Percentiles rank a stretch among this genome's conserved stretches.
Conservation (phyloP, 2,888 invertebrate genomes). For the Anaspis maculata region DNA sequence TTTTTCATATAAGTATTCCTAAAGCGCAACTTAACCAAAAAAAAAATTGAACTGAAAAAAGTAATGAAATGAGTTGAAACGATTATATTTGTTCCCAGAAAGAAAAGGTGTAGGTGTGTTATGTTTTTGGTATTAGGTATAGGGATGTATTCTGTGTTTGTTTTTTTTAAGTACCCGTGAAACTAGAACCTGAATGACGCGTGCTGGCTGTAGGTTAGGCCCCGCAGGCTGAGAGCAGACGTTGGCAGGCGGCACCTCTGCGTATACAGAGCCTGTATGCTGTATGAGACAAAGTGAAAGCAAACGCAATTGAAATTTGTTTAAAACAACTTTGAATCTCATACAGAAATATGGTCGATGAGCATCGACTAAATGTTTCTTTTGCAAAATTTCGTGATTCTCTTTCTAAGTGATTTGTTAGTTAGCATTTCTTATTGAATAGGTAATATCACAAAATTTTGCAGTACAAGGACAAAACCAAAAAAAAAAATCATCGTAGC, state of each 20-base stretch:
- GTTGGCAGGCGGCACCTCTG: conserved; percentile 45
- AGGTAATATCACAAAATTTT: conserved; percentile 36
- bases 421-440: conserved; percentile 7
- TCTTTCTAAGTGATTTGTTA: too few relatives aligned
- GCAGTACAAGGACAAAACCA: conserved; percentile 33
- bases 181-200: conserved; percentile 44
- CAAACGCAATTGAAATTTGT: conserved; percentile 35
- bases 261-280: conserved; percentile 45
- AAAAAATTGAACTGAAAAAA: too few relatives aligned
- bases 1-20: too few relatives aligned
- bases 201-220: conserved; percentile 44
- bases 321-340: conserved; percentile 27
- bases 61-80: too few relatives aligned
- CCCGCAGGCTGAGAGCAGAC: conserved; percentile 45
- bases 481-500: conserved; percentile 12
- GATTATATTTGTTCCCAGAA: too few relatives aligned
- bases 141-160: conserved; percentile 25
- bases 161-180: conserved; percentile 45
- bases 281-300: conserved; percentile 45
- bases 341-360: conserved; percentile 21
- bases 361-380: conserved; percentile 11
- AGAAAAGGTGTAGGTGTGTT: too few relatives aligned
- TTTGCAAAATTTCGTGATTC: conserved; percentile 38
- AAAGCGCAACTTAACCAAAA: too few relatives aligned
- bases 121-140: too few relatives aligned